Conservation (phyloP, 1,140 invertebrate genomes). For the Sycophila sp. region DNA sequence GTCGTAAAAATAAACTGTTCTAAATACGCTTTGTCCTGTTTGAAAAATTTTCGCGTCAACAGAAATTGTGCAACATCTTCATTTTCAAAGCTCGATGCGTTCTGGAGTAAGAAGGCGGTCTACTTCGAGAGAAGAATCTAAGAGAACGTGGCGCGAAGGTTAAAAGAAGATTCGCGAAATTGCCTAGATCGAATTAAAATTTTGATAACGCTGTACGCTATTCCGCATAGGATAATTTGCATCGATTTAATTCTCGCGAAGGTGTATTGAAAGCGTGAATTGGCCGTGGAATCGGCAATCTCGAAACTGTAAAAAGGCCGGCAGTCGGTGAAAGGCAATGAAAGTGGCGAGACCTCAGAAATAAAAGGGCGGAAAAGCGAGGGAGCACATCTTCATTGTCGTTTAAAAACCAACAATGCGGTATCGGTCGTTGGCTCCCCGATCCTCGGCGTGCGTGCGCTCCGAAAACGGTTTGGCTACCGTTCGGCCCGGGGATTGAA, state of each 20-base stretch:
- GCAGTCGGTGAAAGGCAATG: neutral
- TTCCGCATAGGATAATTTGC: too few species aligned
- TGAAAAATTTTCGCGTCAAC: conserved; percentile 1
- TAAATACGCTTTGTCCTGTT: neutral
- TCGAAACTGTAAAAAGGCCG: conserved; percentile 24
- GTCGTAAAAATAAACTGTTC: conserved; percentile 7
- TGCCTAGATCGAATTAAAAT: too few species aligned
- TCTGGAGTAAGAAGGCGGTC: too few species aligned
- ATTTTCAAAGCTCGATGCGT: too few species aligned
- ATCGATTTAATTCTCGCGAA: too few species aligned
- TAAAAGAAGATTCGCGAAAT: too few species aligned
- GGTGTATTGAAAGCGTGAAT: too few species aligned
- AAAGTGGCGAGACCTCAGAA: neutral
- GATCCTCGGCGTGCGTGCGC: neutral
- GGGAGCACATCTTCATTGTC: neutral
- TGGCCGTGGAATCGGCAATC: too few species aligned
- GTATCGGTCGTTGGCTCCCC: conserved; percentile 16
- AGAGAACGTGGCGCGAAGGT: too few species aligned
- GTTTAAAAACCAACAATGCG: conserved; percentile 26
- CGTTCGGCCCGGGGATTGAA: neutral
- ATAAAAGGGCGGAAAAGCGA: neutral
- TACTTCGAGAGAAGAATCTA: too few species aligned
- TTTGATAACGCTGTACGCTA: too few species aligned
- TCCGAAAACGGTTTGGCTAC: neutral
- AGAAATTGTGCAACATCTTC: conserved; percentile 9